Evolutionary conservation across 2,113 vertebrate genomes (phyloP).

Genomic region (Aplodontia rufa): DNA sequence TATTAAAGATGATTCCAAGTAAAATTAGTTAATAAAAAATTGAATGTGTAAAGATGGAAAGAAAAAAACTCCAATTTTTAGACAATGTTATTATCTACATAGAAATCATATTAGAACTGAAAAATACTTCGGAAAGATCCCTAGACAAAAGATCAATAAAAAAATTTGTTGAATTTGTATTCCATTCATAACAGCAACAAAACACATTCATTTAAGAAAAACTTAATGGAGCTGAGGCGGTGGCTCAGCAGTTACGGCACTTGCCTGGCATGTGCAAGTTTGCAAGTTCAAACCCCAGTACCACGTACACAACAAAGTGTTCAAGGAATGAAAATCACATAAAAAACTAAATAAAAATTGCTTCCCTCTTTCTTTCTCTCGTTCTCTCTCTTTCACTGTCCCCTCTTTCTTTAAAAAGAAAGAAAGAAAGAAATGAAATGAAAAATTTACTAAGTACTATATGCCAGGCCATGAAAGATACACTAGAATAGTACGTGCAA

Average conservation of each 20-base stretch:
- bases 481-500: not conserved
- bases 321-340: too few relatives aligned
- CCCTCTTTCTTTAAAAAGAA: too few relatives aligned
- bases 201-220: not conserved
- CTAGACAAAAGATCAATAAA: not conserved
- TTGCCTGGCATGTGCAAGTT: too few relatives aligned
- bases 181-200: not conserved
- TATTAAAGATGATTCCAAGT: not conserved
- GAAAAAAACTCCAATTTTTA: not conserved
- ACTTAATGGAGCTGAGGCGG: too few relatives aligned
- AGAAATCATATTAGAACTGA: constrained; percentile 15
- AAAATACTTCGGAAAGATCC: not conserved
- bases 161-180: not conserved
- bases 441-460: not conserved
- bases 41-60: not conserved
- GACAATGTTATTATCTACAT: not conserved
- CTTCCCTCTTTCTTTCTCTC: too few relatives aligned
- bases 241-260: too few relatives aligned
- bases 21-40: constrained; percentile 38
- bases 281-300: too few relatives aligned
- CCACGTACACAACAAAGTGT: too few relatives aligned
- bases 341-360: too few relatives aligned
- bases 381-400: too few relatives aligned
- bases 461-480: not conserved
- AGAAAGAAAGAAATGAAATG: too few relatives aligned